Conservation (phyloP, 1,140 invertebrate genomes). For the Ceratina calcarata region DNA sequence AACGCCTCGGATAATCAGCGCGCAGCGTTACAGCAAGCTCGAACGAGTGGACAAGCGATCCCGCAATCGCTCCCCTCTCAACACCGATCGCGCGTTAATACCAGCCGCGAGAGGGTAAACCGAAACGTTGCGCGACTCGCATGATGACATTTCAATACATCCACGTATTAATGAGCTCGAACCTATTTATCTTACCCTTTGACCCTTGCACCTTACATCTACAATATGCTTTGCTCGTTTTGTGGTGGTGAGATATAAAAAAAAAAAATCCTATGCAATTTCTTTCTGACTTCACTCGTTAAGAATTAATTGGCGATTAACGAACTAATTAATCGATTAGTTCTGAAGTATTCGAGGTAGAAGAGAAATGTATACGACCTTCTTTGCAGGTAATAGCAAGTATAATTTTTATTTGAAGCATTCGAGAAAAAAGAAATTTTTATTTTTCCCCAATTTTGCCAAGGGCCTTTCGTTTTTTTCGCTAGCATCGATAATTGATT, state of each 20-base stretch:
- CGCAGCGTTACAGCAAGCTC: slow-evolving; percentile 15
- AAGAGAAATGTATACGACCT: too few relatives aligned
- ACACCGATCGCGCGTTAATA: slow-evolving; percentile 20
- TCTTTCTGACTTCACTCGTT: too few relatives aligned
- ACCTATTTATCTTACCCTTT: slow-evolving; percentile 20
- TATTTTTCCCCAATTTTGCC: too few relatives aligned
- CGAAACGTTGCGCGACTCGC: slow-evolving; percentile 17
- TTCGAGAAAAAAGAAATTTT: too few relatives aligned
- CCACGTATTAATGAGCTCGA: slow-evolving; percentile 33
- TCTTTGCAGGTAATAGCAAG: too few relatives aligned
- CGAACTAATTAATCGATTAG: too few relatives aligned
- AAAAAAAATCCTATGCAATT: too few relatives aligned
- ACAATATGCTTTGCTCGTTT: background rate
- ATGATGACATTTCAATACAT: slow-evolving; percentile 43
- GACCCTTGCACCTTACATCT: background rate
- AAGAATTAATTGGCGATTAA: too few relatives aligned
- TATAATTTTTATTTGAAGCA: too few relatives aligned
- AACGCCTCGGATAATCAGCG: slow-evolving; percentile 46
- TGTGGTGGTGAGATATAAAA: background rate
- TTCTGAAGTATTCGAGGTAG: too few relatives aligned
- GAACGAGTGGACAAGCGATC: slow-evolving; percentile 18
- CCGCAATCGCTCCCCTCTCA: background rate
- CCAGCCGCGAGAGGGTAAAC: slow-evolving; percentile 14
- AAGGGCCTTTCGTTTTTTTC: too few relatives aligned
- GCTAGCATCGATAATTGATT: too few relatives aligned